These are phyloP conservation scores for Cephus pygmeus DNA, from an alignment of 2,888 invertebrate species.

Conservation along the genomic window DNA sequence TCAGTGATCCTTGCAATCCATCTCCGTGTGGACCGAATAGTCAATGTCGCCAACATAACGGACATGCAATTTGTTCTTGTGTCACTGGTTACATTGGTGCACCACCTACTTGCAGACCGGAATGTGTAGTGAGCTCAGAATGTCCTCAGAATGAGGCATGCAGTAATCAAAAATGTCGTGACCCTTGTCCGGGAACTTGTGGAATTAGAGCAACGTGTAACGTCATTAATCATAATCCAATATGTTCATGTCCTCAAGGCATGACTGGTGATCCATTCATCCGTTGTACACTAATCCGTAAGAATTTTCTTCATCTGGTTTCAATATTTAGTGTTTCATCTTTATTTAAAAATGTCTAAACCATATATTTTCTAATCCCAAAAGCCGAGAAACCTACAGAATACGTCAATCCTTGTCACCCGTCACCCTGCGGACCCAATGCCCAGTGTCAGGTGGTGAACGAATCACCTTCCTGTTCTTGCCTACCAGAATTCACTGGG, in stretches of 20 bases:
- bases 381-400: conserved; percentile 67
- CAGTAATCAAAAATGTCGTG: conserved; percentile 81
- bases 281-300: conserved; percentile 71
- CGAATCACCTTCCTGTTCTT: conserved; percentile 80
- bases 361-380: conserved; percentile 48
- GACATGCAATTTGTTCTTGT: conserved; percentile 80
- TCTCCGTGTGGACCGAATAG: conserved; percentile 85
- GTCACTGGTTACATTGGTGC: conserved; percentile 77
- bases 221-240: conserved; percentile 84
- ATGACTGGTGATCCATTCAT: conserved; percentile 83
- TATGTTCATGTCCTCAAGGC: conserved; percentile 77
- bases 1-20: conserved; percentile 74
- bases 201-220: conserved; percentile 80
- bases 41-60: conserved; percentile 79
- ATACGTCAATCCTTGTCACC: conserved; percentile 76
- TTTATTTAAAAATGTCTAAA: conserved; percentile 7
- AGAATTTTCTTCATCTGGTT: conserved; percentile 34
- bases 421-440: conserved; percentile 85
- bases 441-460: conserved; percentile 77
- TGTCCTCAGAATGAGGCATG: conserved; percentile 81
- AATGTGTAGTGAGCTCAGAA: conserved; percentile 80
- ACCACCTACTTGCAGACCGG: conserved; percentile 83
- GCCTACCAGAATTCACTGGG: conserved; percentile 75
- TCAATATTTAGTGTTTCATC: not conserved
- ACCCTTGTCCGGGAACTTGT: conserved; percentile 87